phyloP scores from a whole-genome alignment of 23 tunicate species.

The Aplidium turbinatum region DNA sequence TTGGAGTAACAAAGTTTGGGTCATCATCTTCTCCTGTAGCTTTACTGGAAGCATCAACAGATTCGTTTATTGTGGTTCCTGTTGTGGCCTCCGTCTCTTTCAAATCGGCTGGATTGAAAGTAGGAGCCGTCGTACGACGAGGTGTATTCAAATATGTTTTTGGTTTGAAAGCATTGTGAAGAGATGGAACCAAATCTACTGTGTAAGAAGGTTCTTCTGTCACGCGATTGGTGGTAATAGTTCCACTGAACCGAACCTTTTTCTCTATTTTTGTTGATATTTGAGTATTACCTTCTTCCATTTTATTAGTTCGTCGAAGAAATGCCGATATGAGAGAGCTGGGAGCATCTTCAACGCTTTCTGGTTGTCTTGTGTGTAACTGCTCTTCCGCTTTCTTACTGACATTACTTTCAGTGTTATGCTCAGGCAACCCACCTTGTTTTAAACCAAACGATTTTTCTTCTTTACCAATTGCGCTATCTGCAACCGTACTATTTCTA shows the following conservation, averaged over 20 bases:
- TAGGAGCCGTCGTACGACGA: constrained; percentile 4
- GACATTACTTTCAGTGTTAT: background rate
- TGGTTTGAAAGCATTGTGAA: constrained; percentile 41
- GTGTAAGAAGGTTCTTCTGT: constrained; percentile 76
- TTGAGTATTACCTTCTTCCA: background rate
- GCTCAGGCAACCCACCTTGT: too few species aligned
- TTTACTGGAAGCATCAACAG: constrained; percentile 1
- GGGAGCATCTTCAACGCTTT: constrained; percentile 22
- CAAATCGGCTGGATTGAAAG: background rate
- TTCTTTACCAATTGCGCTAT: background rate
- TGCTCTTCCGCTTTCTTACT: constrained; percentile 21
- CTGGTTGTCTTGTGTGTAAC: background rate
- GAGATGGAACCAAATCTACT: constrained; percentile 53
- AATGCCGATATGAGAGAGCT: constrained; percentile 31
- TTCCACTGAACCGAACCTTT: constrained; percentile 75
- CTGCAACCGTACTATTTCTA: background rate
- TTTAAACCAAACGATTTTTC: too few species aligned
- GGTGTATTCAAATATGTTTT: constrained; percentile 20
- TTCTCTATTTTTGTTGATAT: constrained; percentile 50
- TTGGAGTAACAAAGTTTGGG: constrained; percentile 54
- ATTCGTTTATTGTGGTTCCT: background rate
- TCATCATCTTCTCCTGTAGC: constrained; percentile 51
- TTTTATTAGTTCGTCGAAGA: background rate
- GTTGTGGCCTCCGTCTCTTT: background rate
- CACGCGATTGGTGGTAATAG: constrained; percentile 69